phyloP scores from a whole-genome alignment of 2,797 vertebrate genomes.

The Artibeus lituratus region DNA sequence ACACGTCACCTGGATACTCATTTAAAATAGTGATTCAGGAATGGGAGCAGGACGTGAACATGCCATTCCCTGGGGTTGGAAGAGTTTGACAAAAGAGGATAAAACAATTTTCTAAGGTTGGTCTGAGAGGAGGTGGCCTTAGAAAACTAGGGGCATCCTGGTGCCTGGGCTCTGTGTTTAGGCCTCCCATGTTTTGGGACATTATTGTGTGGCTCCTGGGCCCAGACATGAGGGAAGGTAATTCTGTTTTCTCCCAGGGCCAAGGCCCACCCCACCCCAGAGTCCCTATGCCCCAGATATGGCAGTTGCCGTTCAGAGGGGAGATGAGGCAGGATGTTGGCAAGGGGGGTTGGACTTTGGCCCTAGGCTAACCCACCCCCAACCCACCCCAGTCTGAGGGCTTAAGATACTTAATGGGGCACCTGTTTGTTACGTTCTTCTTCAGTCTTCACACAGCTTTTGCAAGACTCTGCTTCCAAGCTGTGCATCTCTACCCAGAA shows the following conservation, averaged over 20 bases:
- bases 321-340: not conserved
- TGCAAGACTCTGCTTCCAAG: not conserved
- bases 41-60: not conserved
- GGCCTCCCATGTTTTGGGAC: not conserved
- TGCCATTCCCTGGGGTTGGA: not conserved
- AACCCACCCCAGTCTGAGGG: not conserved
- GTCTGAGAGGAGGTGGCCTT: not conserved
- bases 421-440: not conserved
- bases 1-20: not conserved
- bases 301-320: not conserved
- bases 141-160: not conserved
- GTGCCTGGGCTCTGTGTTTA: not conserved
- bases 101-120: slow-evolving; percentile 7
- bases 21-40: not conserved
- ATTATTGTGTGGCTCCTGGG: not conserved
- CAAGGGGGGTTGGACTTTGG: not conserved
- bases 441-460: not conserved
- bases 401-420: not conserved
- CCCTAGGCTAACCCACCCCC: not conserved
- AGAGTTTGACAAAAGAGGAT: not conserved
- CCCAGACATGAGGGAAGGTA: not conserved
- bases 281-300: not conserved
- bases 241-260: not conserved
- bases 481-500: not conserved
- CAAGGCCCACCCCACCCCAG: not conserved